Percentiles rank a stretch among this genome's conserved stretches.
These are phyloP conservation scores for Gymnodraco acuticeps DNA, from an alignment of 2,797 vertebrate species.

Conservation along the genomic window DNA sequence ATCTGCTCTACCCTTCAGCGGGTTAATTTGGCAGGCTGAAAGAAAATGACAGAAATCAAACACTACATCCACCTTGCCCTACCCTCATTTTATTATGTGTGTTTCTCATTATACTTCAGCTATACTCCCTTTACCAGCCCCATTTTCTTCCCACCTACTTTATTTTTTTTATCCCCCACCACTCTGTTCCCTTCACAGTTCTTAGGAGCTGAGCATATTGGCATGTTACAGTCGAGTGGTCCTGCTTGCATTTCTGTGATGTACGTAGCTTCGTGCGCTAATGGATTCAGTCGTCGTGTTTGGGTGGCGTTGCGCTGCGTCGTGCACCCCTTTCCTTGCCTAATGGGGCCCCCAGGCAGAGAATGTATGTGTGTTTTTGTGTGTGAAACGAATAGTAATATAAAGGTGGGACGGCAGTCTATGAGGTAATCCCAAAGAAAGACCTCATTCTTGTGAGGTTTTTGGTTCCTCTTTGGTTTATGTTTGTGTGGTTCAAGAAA, in stretches of 20 bases:
- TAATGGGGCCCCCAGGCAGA: constrained; percentile 85
- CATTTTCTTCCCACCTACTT: neutral
- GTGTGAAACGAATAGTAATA: constrained; percentile 11
- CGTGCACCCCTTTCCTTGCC: constrained; percentile 84
- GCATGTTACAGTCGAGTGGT: constrained; percentile 86
- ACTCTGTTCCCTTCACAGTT: constrained; percentile 54
- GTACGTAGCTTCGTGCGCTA: constrained; percentile 87
- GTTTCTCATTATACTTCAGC: constrained; percentile 13
- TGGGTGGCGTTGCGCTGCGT: constrained; percentile 73
- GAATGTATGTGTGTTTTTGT: constrained; percentile 47
- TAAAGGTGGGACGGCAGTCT: constrained; percentile 31
- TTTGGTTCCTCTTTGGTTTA: constrained; percentile 24
- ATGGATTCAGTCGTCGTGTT: constrained; percentile 88
- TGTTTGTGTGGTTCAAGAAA: constrained; percentile 8
- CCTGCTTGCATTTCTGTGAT: constrained; percentile 80
- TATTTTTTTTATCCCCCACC: constrained; percentile 30
- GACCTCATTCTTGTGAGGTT: constrained; percentile 6
- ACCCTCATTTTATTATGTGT: constrained; percentile 5
- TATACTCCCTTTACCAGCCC: constrained; percentile 6
- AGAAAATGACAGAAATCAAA: constrained; percentile 28
- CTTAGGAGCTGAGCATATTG: constrained; percentile 86
- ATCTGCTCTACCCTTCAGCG: constrained; percentile 29
- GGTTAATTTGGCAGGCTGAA: constrained; percentile 21
- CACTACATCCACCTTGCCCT: neutral
- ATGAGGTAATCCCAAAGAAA: constrained; percentile 50